Evolutionary conservation across 2,888 invertebrate genomes (phyloP), one percentile per base, ranked within the genome.

Genomic region (Leptopilina drosophilae): DNA sequence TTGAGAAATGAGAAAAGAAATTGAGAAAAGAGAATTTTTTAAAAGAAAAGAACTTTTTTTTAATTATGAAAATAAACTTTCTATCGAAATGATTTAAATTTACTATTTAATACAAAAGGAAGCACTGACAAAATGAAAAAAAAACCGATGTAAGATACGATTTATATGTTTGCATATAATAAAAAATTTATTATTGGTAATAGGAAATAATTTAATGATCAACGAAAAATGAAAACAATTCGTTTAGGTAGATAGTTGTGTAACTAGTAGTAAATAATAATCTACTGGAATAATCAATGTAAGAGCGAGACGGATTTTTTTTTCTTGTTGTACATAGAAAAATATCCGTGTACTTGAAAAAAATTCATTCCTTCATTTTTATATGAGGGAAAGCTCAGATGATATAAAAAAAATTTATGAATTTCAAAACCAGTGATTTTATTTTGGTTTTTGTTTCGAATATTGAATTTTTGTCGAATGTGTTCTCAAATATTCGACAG

Each of bases 151-250:
- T 73, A 73, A 73, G 56, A 73, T 73, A 56, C 33, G 12, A 49
- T 49, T 49, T 49, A 49, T 49, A 73, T 33, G 20, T 33, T 69
- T 53, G 49, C 9, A 59, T 59, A 59, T 59, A 59, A 69, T 73
- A 40, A 33, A 40, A 56, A 59, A 73, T 56, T 59, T 59, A 73
- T 73, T 73, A 26, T 73, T 56, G 73, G 56, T 73, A 73, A 59
- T 73, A 73, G 56, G 56, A 73, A 59, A 59, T 73, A 73, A 73
- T 73, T 56, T 56, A 73, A 56, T 14, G 40, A 59, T 73, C 73
- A 73, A 73, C 73, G 73, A 73, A 73, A 73, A 53, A 33, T 20
- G 33, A 14, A 33, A 56, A 49, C 49, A 49, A 59, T 33, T 73
- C 33, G 56, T 73, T 56, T 73, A 56, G 15, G 73, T 73, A 56